Evolutionary conservation across 2,113 vertebrate genomes (phyloP).

Genomic region (Phasianus colchicus): DNA sequence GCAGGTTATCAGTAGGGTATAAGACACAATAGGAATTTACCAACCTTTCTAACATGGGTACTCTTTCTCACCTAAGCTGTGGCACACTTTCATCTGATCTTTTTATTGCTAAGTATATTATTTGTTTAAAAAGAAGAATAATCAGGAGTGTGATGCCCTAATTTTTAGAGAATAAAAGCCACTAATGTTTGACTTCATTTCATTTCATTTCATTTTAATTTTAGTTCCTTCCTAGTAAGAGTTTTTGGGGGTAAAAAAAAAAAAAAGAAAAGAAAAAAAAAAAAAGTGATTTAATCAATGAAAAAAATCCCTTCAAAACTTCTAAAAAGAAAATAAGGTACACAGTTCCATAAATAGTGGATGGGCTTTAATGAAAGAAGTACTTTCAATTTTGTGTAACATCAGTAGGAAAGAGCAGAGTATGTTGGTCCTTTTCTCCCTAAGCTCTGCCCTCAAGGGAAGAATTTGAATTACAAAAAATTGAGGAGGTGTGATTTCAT

Average conservation of each 20-base stretch:
- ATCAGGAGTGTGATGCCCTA: background rate
- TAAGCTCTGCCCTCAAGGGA: background rate
- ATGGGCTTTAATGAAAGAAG: background rate
- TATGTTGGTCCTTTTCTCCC: background rate
- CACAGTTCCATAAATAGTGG: background rate
- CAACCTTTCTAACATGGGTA: background rate
- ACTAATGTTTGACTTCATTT: background rate
- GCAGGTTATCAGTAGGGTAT: background rate
- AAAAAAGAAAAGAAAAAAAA: background rate
- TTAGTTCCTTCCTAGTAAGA: background rate
- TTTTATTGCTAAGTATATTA: background rate
- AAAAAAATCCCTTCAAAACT: background rate
- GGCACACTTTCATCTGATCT: background rate
- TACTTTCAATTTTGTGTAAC: background rate
- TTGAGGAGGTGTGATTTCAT: conserved; percentile 36
- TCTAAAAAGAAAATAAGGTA: background rate
- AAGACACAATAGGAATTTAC: background rate
- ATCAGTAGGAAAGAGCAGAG: background rate
- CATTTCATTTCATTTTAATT: background rate
- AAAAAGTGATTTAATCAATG: background rate
- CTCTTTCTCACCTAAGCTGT: background rate
- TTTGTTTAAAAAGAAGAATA: background rate
- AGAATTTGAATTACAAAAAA: conserved; percentile 36
- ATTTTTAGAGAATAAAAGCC: background rate
- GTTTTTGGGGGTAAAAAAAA: background rate